These are phyloP conservation scores for Prionace glauca DNA, from an alignment of 2,797 vertebrate species.

Conservation along the genomic window DNA sequence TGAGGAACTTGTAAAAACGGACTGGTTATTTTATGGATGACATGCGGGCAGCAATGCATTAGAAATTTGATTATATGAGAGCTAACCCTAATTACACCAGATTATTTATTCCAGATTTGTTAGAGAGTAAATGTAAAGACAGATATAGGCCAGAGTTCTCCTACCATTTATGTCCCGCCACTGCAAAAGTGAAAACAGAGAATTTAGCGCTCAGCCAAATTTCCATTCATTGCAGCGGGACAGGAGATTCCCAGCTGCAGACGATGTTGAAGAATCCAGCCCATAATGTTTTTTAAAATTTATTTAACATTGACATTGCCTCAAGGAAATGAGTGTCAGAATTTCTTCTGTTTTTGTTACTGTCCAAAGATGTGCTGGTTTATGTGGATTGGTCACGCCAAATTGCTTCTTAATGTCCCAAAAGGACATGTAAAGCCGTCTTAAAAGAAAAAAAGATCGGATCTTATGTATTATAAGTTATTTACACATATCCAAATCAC, in stretches of 20 bases:
- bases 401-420: no score
- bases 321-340: background rate
- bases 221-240: no score
- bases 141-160: background rate
- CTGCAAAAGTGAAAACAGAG: no score
- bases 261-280: no score
- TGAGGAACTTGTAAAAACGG: background rate
- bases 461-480: background rate
- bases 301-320: background rate
- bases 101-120: background rate
- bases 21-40: background rate
- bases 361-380: no score
- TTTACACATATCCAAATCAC: background rate
- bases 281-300: background rate
- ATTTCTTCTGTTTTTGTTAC: background rate
- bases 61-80: background rate
- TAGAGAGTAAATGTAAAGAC: background rate
- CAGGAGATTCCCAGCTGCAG: no score
- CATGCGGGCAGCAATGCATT: background rate
- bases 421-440: background rate
- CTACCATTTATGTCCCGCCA: no score
- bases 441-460: background rate
- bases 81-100: background rate
- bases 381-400: no score
- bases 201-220: no score